Conservation (phyloP, 1,140 invertebrate species). For the Phocides pigmalion region DNA sequence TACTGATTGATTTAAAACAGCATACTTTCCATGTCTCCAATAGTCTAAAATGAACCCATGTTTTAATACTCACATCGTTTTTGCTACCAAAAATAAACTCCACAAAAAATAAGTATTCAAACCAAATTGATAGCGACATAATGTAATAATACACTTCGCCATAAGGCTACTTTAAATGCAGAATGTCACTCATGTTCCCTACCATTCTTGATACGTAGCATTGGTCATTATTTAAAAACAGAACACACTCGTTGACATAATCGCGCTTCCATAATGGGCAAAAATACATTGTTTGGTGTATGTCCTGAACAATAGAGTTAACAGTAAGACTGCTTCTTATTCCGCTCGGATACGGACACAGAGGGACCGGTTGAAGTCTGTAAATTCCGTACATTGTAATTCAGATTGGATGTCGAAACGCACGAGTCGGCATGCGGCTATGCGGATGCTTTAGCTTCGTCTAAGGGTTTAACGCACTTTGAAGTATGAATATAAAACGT, state of each 20-base stretch:
- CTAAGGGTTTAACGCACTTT: conserved; percentile 61
- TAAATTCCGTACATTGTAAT: conserved; percentile 81
- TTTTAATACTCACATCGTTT: not conserved
- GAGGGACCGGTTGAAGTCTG: conserved; percentile 67
- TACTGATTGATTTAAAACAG: not conserved
- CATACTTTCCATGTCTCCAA: not conserved
- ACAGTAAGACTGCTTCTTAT: conserved; percentile 81
- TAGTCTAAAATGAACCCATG: not conserved
- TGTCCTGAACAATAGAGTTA: conserved; percentile 77
- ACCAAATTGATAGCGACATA: not conserved
- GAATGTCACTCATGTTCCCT: conserved; percentile 48
- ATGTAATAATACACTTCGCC: conserved; percentile 31
- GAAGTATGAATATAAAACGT: conserved; percentile 40
- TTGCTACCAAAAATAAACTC: conserved; percentile 1
- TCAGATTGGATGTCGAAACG: conserved; percentile 79
- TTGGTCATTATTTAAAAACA: conserved; percentile 78
- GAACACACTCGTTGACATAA: conserved; percentile 80
- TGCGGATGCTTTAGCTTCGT: conserved; percentile 64
- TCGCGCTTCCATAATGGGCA: conserved; percentile 75
- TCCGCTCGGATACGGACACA: conserved; percentile 79
- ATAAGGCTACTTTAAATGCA: conserved; percentile 62
- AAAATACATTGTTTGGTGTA: conserved; percentile 79
- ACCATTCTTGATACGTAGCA: conserved; percentile 63
- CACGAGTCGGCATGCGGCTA: conserved; percentile 76
- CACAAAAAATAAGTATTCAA: conserved; percentile 14